Evolutionary conservation across 2,113 vertebrate genomes (phyloP).

Genomic region (Ceyx melanurus): DNA sequence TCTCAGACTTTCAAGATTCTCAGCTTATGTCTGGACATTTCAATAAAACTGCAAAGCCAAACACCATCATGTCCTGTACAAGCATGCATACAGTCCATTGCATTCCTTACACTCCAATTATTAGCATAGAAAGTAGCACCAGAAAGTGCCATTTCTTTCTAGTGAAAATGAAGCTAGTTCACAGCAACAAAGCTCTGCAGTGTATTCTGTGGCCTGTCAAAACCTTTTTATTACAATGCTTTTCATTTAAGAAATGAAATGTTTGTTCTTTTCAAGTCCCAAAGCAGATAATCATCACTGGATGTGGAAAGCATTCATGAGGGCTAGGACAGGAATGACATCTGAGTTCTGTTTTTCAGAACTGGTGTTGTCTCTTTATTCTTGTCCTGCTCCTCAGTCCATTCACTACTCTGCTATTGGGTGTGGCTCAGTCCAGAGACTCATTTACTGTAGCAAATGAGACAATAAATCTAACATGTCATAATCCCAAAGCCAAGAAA

Average conservation of each 20-base stretch:
- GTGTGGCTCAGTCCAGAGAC: not conserved
- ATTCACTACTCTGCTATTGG: not conserved
- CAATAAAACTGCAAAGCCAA: not conserved
- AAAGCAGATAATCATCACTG: not conserved
- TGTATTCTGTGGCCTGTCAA: not conserved
- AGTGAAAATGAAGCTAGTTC: not conserved
- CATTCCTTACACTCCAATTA: not conserved
- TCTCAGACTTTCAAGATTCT: not conserved
- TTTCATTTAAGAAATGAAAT: not conserved
- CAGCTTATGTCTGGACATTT: not conserved
- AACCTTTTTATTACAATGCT: not conserved
- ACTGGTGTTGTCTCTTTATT: not conserved
- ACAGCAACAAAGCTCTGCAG: not conserved
- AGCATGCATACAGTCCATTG: not conserved
- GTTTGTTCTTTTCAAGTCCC: not conserved
- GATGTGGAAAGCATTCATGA: not conserved
- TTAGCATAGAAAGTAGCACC: not conserved
- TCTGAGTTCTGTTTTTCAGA: not conserved
- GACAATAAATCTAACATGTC: conserved; percentile 21
- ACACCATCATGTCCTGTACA: not conserved
- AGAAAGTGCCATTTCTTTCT: not conserved
- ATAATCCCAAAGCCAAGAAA: not conserved
- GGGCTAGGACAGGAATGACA: not conserved
- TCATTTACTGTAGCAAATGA: conserved; percentile 28
- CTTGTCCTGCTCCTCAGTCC: not conserved